Conservation (phyloP, 1,140 invertebrate species). For the Orchestia grillus region DNA sequence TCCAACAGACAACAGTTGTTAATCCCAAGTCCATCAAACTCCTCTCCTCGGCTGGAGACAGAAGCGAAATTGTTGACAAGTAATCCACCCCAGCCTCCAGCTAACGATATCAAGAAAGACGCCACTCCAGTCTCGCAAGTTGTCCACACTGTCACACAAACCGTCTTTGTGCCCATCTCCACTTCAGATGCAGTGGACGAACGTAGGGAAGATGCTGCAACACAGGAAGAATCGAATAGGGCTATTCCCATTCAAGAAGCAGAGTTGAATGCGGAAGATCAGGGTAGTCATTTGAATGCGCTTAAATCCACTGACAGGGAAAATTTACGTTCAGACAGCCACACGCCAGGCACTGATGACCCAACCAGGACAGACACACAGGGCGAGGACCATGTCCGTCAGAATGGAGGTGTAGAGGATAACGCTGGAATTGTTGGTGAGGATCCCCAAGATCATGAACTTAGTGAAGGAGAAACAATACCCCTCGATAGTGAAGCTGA, state of each 20-base stretch:
- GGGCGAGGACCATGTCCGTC: not conserved
- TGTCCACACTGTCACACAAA: conserved; percentile 19
- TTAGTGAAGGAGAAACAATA: not conserved
- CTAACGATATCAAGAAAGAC: not conserved
- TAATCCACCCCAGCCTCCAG: not conserved
- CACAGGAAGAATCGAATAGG: no score
- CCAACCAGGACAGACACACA: not conserved
- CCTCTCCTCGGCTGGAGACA: not conserved
- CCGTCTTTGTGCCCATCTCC: not conserved
- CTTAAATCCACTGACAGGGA: not conserved
- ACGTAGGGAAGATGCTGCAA: not conserved
- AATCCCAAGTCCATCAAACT: not conserved
- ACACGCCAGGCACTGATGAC: not conserved
- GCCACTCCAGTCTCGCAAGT: not conserved
- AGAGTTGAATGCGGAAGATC: not conserved
- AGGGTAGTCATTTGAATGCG: not conserved
- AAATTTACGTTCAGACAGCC: not conserved
- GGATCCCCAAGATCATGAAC: not conserved
- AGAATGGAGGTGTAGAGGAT: not conserved
- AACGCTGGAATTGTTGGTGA: not conserved
- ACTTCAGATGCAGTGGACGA: not conserved
- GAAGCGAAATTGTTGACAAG: not conserved
- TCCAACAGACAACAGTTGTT: not conserved
- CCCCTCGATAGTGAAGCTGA: not conserved
- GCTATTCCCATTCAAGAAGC: not conserved